Base-by-base conservation (phyloP, 2,113 vertebrate genomes). In the Salvelinus alpinus region DNA sequence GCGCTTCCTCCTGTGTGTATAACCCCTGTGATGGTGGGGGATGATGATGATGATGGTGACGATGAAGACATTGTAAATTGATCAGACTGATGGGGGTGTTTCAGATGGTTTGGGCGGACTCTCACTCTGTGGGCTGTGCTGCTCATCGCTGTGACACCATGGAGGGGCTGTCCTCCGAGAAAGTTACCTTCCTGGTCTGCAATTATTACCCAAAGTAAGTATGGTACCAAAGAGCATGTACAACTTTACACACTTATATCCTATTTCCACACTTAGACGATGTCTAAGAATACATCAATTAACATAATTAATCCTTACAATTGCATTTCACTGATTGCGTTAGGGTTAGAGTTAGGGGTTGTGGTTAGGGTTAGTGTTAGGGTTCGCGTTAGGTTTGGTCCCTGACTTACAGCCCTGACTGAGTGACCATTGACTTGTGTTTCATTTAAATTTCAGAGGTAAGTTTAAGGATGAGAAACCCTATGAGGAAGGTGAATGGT, bases 21-120 rank as follows among this genome's bases (percentile, higher is more conserved):
- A 44, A 51, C 12, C 48, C 8, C 38, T 31, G 16, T 44, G 7
- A 38, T 72, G 38, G 51, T 71, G 62, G n/a, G 44, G 51, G 20
- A 25, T 51, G 59, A 70, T 38, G 34, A 38, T 38, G 34, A 38
- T 38, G 34, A 9, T 38, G 38, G 8, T 38, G 38, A 38, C 2
- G 38, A 38, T 9, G 38, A 38, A 51, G 48, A 51, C 48, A 16
- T 14, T 16, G 14, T 51, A 51, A 51, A 38, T 38, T 38, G 38
- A 38, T 51, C 11, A 16, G 14, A 51, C 12, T 51, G 48, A 13
- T 57, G 47, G 51, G 18, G 59, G 24, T 78, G 48, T 82, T 75
- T 6, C 66, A 88, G 85, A 13, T 88, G 68, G 87, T 84, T 16
- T 88, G 87, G 85, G 83, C 85, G 2, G 7, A 73, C 20, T 84